These are phyloP conservation scores for Raja brachyura DNA, from an alignment of 2,113 vertebrate genomes.

Conservation along the genomic window DNA sequence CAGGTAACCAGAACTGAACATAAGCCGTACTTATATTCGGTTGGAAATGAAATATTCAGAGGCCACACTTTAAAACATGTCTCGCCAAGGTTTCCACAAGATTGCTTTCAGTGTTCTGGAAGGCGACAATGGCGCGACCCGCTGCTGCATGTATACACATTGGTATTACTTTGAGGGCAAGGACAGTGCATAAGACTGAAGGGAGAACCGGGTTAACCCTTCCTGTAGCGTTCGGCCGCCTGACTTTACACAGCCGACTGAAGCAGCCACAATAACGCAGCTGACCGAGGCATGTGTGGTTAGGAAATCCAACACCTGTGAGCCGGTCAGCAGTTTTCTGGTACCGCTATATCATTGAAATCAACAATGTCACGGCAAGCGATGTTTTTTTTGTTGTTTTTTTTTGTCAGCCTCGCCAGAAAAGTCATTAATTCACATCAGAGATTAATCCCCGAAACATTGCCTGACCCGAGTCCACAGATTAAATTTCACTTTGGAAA, in stretches of 20 bases:
- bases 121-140: not conserved
- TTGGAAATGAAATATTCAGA: not conserved
- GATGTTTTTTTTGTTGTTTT: not conserved
- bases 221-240: not conserved
- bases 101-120: not conserved
- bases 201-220: not conserved
- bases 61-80: not conserved
- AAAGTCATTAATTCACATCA: not conserved
- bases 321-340: not conserved
- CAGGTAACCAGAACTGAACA: not conserved
- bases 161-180: not conserved
- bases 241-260: not conserved
- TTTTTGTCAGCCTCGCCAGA: no score
- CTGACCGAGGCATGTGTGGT: not conserved
- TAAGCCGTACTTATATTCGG: not conserved
- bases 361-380: not conserved
- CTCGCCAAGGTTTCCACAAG: not conserved
- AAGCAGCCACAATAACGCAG: not conserved
- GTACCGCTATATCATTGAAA: not conserved
- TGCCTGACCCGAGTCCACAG: not conserved
- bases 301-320: not conserved
- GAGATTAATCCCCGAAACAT: no score
- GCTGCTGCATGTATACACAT: not conserved
- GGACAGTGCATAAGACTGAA: not conserved
- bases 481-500: not conserved